Base-by-base conservation (phyloP, 2,888 invertebrate species). In the Watsonalla cultraria region DNA sequence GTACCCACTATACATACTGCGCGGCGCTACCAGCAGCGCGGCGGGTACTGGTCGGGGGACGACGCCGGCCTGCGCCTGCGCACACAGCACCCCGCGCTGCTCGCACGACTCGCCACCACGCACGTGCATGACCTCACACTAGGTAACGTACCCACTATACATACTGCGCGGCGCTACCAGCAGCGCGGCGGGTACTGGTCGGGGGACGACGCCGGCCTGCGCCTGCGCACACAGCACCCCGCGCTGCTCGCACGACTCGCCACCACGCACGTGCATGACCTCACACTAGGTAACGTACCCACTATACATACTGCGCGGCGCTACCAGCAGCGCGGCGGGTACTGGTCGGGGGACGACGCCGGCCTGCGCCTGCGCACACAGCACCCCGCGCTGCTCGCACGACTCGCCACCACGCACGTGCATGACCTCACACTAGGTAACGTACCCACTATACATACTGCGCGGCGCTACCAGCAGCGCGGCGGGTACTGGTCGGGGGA, bases 181-280 rank as follows among this genome's bases (percentile, higher is more conserved):
- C 35, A n/a, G 51, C 42, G 11, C 5, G 37, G 37, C 37, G 37
- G 97, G 0, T 98, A 96, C 87, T 93, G 93, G 53, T 94, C 94
- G 66, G 92, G 92, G 52, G 98, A 99, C 82, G 99, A 99, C 87
- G 96, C 98, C 0, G 98, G 37, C 37, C 37, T 37, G 37, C 37
- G 37, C 37, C 37, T 37, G 37, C 37, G 37, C 86, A 92, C 0
- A 89, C 98, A 0, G 91, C 52, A 45, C 51, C 45, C 45, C 51
- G 37, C 37, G 7, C 37, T 37, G 7, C 37, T 37, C 37, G 37
- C 37, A 8, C 54, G 13, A 13, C 47, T 50, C n/a, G 39, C 50
- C 33, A 15, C 9, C 33, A 52, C 37, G 5, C 53, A 51, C 47
- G 46, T 50, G 45, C 45, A 47, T 9, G 56, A 55, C 46, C 51